Evolutionary conservation across 2,113 vertebrate genomes (phyloP).

Genomic region (Mus musculus): GRCm39 chr19:26762501-26763000

Average conservation of each 20-base stretch:
- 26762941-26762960: neutral
- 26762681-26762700: neutral
- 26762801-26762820: neutral
- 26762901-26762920: neutral
- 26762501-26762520: neutral
- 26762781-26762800: neutral
- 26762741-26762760: neutral
- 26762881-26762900: neutral
- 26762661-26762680: neutral
- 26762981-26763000: neutral
- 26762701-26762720: neutral
- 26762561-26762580: neutral
- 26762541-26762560: neutral
- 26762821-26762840: neutral
- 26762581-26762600: neutral
- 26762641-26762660: neutral
- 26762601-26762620: neutral
- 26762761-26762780: neutral
- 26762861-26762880: neutral
- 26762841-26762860: neutral
- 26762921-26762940: neutral
- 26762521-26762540: rapidly evolving
- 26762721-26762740: neutral
- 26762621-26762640: neutral
- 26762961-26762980: neutral